Percentiles rank a stretch among this genome's conserved stretches.
These are phyloP conservation scores for Zaprionus nigranus DNA, from an alignment of 1,140 invertebrate genomes.

Conservation along the genomic window DNA sequence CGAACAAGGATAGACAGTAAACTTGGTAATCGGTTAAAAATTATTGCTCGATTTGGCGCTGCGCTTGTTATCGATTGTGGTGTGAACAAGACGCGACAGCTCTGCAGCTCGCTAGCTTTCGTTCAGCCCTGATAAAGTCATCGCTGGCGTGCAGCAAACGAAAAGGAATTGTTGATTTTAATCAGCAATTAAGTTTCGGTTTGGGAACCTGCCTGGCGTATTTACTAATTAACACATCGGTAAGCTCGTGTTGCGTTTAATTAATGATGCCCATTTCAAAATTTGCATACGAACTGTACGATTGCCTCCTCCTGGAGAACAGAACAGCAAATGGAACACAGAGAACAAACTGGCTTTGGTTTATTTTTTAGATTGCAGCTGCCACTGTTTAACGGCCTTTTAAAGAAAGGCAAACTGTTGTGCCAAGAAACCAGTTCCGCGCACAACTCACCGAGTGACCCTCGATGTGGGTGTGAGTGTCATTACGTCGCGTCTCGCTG, in stretches of 20 bases:
- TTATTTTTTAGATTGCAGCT: constrained; percentile 39
- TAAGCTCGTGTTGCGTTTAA: constrained; percentile 42
- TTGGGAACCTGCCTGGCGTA: constrained; percentile 10
- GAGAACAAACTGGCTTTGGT: neutral
- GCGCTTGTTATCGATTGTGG: neutral
- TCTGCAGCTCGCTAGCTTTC: neutral
- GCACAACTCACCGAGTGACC: neutral
- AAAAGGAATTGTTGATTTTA: constrained; percentile 15
- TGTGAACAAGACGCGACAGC: neutral
- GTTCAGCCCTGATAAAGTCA: no score
- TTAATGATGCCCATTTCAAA: constrained; percentile 37
- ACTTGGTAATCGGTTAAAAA: neutral
- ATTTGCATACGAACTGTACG: constrained; percentile 28
- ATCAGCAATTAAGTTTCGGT: constrained; percentile 44
- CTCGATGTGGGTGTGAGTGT: constrained; percentile 40
- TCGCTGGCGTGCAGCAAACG: neutral
- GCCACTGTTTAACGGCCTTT: constrained; percentile 14
- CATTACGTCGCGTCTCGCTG: neutral
- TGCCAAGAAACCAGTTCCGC: constrained; percentile 17
- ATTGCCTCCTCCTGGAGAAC: neutral
- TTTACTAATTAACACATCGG: constrained; percentile 47
- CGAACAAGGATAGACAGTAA: no score
- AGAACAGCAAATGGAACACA: constrained; percentile 8
- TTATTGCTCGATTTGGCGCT: neutral
- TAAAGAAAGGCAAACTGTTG: constrained; percentile 26